Conservation (phyloP, 2,888 invertebrate genomes). For the Drosophila monieri region DNA sequence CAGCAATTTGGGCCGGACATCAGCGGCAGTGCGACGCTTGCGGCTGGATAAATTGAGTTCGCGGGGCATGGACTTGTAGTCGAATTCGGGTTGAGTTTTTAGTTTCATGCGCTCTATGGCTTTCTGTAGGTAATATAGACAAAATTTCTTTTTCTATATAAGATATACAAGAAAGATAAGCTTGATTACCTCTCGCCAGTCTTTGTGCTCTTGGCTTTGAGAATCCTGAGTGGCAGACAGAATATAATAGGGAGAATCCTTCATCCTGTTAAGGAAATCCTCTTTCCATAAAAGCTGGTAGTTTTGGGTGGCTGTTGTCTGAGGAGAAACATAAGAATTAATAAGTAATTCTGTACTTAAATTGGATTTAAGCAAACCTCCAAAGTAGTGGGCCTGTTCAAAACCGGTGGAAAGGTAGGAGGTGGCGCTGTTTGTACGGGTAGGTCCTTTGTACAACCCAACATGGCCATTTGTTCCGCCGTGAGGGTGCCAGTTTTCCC, state of each 20-base stretch:
- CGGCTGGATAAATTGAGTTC: constrained; percentile 84
- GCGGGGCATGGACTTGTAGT: constrained; percentile 87
- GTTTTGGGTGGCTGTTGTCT: constrained; percentile 86
- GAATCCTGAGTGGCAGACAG: constrained; percentile 57
- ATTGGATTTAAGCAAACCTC: constrained; percentile 63
- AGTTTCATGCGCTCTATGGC: constrained; percentile 73
- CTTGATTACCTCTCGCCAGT: constrained; percentile 63
- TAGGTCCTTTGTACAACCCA: constrained; percentile 85
- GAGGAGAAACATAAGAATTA: not conserved
- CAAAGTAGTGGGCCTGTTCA: constrained; percentile 85
- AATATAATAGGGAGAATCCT: constrained; percentile 86
- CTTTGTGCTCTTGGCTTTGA: constrained; percentile 42
- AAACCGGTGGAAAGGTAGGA: constrained; percentile 87
- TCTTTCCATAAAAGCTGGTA: constrained; percentile 90
- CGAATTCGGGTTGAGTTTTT: constrained; percentile 79
- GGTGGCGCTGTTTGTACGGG: constrained; percentile 86
- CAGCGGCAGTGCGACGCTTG: constrained; percentile 65
- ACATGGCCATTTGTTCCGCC: constrained; percentile 82
- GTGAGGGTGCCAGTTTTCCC: constrained; percentile 81
- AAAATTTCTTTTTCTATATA: rapidly evolving
- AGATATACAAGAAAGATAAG: not conserved
- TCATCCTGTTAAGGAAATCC: constrained; percentile 89
- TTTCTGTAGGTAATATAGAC: constrained; percentile 55
- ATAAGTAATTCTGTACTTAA: not conserved
- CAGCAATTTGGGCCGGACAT: constrained; percentile 32